Evolutionary conservation across 2,797 vertebrate genomes (phyloP).

Genomic region (Helarctos malayanus): DNA sequence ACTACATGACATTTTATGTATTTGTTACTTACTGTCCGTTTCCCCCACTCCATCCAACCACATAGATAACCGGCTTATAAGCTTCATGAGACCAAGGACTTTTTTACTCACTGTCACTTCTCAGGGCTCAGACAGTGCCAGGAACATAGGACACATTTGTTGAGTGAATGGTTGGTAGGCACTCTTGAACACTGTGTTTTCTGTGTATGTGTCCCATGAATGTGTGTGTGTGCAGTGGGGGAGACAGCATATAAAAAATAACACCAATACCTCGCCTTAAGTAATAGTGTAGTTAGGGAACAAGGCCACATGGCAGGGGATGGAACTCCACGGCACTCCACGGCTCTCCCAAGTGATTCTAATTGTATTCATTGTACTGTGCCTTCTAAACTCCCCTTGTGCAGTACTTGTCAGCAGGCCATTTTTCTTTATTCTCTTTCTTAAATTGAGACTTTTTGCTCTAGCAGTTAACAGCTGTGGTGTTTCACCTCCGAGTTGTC

Average conservation of each 20-base stretch:
- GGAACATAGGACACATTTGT: neutral
- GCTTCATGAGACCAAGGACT: neutral
- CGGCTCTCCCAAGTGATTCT: neutral
- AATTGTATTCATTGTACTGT: neutral
- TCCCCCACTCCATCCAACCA: neutral
- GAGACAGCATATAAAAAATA: neutral
- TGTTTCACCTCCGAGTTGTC: conserved; percentile 60
- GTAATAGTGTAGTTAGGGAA: neutral
- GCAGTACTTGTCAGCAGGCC: neutral
- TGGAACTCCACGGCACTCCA: neutral
- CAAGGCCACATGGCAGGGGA: neutral
- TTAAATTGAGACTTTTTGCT: conserved; percentile 59
- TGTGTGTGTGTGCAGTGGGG: neutral
- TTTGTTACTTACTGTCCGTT: neutral
- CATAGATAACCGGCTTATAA: neutral
- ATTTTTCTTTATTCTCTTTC: conserved; percentile 74
- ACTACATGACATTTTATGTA: neutral
- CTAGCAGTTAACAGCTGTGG: conserved; percentile 49
- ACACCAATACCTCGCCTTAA: neutral
- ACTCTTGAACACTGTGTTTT: neutral
- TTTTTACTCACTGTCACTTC: neutral
- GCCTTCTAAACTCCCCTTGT: conserved; percentile 20
- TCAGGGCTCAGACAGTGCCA: neutral
- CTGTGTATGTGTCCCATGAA: neutral
- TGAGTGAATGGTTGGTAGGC: neutral